Evolutionary conservation across 1,140 invertebrate genomes (phyloP).

Genomic region (Drosophila leontia): DNA sequence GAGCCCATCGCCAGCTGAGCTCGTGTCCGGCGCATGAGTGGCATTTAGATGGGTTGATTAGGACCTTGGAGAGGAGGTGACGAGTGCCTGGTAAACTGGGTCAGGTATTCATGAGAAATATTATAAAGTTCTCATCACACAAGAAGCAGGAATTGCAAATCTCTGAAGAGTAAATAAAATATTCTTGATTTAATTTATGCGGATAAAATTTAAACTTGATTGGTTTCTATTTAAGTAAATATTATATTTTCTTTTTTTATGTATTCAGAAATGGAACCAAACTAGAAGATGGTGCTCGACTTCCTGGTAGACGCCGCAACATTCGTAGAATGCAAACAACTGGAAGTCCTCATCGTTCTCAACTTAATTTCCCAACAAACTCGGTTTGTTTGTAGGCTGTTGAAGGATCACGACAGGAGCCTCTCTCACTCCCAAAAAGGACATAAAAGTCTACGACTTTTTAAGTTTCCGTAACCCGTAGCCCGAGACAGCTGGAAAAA

Average conservation of each 20-base stretch:
- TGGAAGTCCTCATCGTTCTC: constrained; percentile 44
- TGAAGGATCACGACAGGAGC: constrained; percentile 21
- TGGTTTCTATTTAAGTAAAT: neutral
- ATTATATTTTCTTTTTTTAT: neutral
- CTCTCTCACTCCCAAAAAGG: constrained; percentile 3
- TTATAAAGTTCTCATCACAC: constrained; percentile 1
- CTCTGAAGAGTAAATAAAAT: neutral
- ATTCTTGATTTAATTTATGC: neutral
- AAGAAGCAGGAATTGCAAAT: neutral
- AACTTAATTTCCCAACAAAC: constrained; percentile 41
- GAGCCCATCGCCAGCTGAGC: constrained; percentile 55
- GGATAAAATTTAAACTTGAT: neutral
- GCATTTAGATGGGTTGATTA: constrained; percentile 71
- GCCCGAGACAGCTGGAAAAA: constrained; percentile 21
- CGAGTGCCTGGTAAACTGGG: neutral
- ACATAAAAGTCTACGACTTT: constrained; percentile 66
- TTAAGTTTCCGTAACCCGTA: constrained; percentile 62
- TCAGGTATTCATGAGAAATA: neutral
- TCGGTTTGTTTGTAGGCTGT: constrained; percentile 41
- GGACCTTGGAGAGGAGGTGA: constrained; percentile 4
- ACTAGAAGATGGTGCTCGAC: neutral
- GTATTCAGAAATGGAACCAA: neutral
- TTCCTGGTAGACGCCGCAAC: constrained; percentile 8
- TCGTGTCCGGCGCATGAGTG: constrained; percentile 22
- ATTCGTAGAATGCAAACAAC: constrained; percentile 52